Evolutionary conservation across 2,797 vertebrate species (phyloP).

Genomic region (Gouania willdenowi): DNA sequence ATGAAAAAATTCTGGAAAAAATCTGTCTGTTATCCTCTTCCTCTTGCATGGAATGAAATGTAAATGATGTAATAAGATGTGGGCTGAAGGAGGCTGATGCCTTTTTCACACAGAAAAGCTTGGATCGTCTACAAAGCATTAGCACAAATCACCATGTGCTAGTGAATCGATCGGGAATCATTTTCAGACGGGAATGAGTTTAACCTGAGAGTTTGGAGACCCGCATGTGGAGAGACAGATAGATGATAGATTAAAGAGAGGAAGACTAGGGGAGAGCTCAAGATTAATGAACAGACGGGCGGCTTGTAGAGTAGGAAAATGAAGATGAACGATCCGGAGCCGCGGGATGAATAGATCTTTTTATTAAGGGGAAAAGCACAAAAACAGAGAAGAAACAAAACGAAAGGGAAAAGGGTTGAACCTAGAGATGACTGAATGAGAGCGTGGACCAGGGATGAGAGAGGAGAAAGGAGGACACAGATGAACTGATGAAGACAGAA

Average conservation of each 20-base stretch:
- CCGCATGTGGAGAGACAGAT: slow-evolving; percentile 36
- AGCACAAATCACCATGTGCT: slow-evolving; percentile 22
- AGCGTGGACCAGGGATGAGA: slow-evolving; percentile 1
- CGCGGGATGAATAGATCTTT: slow-evolving; percentile 41
- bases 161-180: slow-evolving; percentile 19
- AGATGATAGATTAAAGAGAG: slow-evolving; percentile 49
- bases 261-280: slow-evolving; percentile 36
- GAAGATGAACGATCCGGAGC: slow-evolving; percentile 49
- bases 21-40: too few relatives aligned
- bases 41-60: slow-evolving; percentile 15
- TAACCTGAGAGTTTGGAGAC: slow-evolving; percentile 26
- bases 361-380: slow-evolving; percentile 54
- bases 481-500: slow-evolving; percentile 37
- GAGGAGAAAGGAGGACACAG: slow-evolving; percentile 40
- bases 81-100: slow-evolving; percentile 5
- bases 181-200: slow-evolving; percentile 20
- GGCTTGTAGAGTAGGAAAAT: slow-evolving; percentile 41
- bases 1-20: too few relatives aligned
- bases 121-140: slow-evolving; percentile 1
- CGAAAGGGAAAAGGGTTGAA: slow-evolving; percentile 6
- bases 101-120: slow-evolving; percentile 1
- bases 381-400: slow-evolving; percentile 33
- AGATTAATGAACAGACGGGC: slow-evolving; percentile 60
- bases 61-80: slow-evolving; percentile 24
- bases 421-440: slow-evolving; percentile 18